These are phyloP conservation scores for Malurus melanocephalus DNA, from an alignment of 2,113 vertebrate genomes.

Conservation along the genomic window DNA sequence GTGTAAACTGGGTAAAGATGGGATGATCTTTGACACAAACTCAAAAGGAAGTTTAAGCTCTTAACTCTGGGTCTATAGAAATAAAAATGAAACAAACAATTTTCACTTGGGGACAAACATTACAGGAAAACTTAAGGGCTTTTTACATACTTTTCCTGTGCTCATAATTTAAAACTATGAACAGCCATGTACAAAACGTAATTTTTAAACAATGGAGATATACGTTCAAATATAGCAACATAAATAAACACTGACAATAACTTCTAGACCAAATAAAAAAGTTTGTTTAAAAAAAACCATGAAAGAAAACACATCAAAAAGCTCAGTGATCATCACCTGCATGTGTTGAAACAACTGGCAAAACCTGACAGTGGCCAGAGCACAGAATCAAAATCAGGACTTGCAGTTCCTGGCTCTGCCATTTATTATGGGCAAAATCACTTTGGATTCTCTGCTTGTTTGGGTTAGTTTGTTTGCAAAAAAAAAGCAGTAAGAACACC, in stretches of 20 bases:
- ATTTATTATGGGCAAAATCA: not conserved
- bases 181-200: not conserved
- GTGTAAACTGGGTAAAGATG: not conserved
- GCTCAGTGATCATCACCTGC: not conserved
- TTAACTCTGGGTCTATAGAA: not conserved
- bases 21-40: not conserved
- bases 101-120: not conserved
- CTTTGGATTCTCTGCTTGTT: not conserved
- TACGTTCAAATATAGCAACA: not conserved
- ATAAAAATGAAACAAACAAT: not conserved
- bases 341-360: constrained; percentile 18
- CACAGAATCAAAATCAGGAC: not conserved
- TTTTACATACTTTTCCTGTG: not conserved
- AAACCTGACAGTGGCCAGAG: not conserved
- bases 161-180: not conserved
- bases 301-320: not conserved
- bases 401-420: not conserved
- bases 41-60: not conserved
- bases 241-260: not conserved
- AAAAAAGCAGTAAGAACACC: not conserved
- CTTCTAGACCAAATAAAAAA: not conserved
- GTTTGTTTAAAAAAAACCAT: not conserved
- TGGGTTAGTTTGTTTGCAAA: not conserved
- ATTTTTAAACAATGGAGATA: not conserved
- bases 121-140: not conserved